Conservation (phyloP, 2,797 vertebrate species). For the Sandelia bainsii region DNA sequence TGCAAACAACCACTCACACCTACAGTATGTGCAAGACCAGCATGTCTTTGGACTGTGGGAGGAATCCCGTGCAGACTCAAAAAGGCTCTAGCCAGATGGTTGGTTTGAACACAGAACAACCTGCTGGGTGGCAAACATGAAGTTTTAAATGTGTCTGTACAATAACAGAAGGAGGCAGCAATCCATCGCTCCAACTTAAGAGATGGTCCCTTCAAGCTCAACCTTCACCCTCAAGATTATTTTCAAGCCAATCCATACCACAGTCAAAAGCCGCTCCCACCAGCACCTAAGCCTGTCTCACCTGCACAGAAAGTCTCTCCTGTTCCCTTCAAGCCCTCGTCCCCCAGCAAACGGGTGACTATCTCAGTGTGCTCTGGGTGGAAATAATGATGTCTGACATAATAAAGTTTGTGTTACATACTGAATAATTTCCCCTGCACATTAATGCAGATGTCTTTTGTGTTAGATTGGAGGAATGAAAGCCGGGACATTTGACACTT, state of each 20-base stretch:
- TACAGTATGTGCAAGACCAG: too few species aligned
- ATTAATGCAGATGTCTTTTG: conserved; percentile 14
- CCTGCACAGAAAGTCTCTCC: conserved; percentile 29
- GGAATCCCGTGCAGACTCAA: too few species aligned
- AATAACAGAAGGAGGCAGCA: conserved; percentile 79
- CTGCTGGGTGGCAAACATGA: too few species aligned
- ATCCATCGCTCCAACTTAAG: conserved; percentile 83
- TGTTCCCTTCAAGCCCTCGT: conserved; percentile 87
- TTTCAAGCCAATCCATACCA: conserved; percentile 90
- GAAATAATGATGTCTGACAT: background rate
- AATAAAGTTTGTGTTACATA: background rate
- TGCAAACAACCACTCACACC: too few species aligned
- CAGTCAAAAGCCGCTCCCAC: conserved; percentile 79
- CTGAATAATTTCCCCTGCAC: background rate
- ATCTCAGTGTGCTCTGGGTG: background rate
- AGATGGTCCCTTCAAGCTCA: conserved; percentile 87
- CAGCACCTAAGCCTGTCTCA: conserved; percentile 68
- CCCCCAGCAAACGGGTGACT: conserved; percentile 87
- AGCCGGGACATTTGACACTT: conserved; percentile 61
- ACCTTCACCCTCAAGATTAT: conserved; percentile 88
- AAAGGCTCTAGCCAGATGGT: too few species aligned
- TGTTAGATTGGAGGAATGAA: conserved; percentile 69
- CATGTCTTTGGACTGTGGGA: too few species aligned
- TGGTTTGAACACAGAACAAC: too few species aligned
- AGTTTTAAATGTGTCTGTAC: background rate